Conservation (phyloP, 2,113 vertebrate genomes). For the Rhynchopsitta pachyrhyncha region DNA sequence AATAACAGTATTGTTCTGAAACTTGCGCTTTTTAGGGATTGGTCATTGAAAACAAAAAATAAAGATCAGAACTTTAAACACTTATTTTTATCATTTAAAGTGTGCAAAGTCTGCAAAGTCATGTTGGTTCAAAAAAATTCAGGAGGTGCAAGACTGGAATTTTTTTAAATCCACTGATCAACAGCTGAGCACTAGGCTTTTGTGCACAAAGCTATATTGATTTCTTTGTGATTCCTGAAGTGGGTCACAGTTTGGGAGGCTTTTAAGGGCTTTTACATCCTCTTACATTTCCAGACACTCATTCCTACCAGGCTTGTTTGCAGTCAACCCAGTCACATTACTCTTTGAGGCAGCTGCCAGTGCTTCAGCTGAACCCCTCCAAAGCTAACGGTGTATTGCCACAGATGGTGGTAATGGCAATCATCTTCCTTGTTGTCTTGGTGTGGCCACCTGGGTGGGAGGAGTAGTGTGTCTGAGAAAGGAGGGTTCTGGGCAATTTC, state of each 20-base stretch:
- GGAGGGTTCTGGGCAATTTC: rapidly evolving
- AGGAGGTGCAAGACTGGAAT: background rate
- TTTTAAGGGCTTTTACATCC: slow-evolving; percentile 28
- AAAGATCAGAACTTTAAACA: background rate
- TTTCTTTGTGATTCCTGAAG: background rate
- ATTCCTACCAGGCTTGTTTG: background rate
- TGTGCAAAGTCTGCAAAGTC: background rate
- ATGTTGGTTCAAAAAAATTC: rapidly evolving
- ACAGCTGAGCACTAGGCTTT: background rate
- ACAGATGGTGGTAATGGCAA: background rate
- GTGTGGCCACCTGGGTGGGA: background rate
- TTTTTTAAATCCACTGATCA: background rate
- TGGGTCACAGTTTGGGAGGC: slow-evolving; percentile 1
- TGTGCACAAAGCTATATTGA: background rate
- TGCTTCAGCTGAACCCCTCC: background rate
- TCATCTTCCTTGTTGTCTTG: rapidly evolving
- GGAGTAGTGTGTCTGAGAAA: background rate
- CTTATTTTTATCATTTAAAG: background rate
- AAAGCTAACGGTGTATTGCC: rapidly evolving
- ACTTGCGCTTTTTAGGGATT: rapidly evolving
- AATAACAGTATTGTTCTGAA: rapidly evolving
- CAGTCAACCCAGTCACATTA: rapidly evolving
- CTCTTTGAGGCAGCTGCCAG: background rate
- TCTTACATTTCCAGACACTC: background rate
- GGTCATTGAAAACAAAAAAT: background rate